These are phyloP conservation scores for Nysson spinosus DNA, from an alignment of 2,888 invertebrate genomes.

Conservation along the genomic window DNA sequence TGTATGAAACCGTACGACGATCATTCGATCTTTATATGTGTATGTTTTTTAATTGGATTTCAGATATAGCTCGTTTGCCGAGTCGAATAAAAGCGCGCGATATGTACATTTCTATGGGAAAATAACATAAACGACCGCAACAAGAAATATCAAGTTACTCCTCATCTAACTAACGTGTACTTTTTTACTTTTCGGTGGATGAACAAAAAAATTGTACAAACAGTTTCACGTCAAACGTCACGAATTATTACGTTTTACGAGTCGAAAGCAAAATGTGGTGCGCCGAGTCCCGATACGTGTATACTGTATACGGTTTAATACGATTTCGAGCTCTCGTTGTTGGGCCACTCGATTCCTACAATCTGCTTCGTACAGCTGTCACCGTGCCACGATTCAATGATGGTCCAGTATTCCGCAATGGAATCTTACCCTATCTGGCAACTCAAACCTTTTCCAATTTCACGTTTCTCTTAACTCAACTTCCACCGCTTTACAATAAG, in stretches of 20 bases:
- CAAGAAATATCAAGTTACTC: constrained; percentile 33
- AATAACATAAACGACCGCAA: constrained; percentile 13
- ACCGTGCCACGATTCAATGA: constrained; percentile 23
- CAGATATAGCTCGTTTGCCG: constrained; percentile 9
- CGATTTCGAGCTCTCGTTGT: constrained; percentile 26
- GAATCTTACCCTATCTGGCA: constrained; percentile 13
- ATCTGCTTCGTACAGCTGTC: constrained; percentile 51
- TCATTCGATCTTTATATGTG: neutral
- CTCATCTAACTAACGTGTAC: neutral
- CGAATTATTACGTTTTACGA: constrained; percentile 27
- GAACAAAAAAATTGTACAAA: neutral
- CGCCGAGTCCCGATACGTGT: neutral
- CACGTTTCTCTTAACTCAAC: constrained; percentile 40
- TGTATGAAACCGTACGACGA: too few species aligned
- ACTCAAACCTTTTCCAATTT: constrained; percentile 46
- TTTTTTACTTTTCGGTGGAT: neutral
- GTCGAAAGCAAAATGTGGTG: constrained; percentile 11
- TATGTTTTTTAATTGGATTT: constrained; percentile 26
- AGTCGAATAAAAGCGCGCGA: constrained; percentile 12
- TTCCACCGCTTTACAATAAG: constrained; percentile 13
- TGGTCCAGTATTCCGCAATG: constrained; percentile 27
- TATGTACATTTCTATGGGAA: constrained; percentile 20
- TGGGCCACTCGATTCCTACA: constrained; percentile 39
- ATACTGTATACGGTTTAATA: constrained; percentile 19
- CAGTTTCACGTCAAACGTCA: constrained; percentile 22